Percentiles rank a stretch among this genome's conserved stretches.
phyloP scores from a whole-genome alignment of 2,113 vertebrate species.

The Zapornia atra region DNA sequence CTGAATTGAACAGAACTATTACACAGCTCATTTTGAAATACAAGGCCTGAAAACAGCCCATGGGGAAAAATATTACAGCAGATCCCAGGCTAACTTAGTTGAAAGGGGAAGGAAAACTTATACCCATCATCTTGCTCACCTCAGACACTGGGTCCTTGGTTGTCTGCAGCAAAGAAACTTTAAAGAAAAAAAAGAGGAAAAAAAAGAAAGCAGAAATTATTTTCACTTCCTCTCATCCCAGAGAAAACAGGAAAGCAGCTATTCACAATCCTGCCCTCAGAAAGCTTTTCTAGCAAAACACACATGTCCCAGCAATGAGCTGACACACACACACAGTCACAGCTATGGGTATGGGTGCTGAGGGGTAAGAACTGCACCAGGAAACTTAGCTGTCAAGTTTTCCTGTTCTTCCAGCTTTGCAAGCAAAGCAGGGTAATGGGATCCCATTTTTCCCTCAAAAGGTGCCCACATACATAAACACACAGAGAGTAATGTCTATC shows the following conservation, averaged over 20 bases:
- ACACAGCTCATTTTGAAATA: background rate
- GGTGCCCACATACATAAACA: accelerated
- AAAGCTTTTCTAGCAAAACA: background rate
- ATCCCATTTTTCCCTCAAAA: background rate
- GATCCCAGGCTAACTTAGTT: background rate
- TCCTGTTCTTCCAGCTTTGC: background rate
- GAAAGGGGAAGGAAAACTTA: background rate
- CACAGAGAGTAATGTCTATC: background rate
- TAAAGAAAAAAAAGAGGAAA: background rate
- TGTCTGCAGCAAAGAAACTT: slow-evolving; percentile 5
- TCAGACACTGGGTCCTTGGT: background rate
- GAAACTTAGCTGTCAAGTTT: background rate
- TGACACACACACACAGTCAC: background rate
- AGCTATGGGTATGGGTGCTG: background rate
- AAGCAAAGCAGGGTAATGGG: background rate
- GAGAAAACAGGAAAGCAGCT: slow-evolving; percentile 18
- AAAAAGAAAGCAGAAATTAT: background rate
- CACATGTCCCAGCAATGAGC: background rate
- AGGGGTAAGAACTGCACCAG: background rate
- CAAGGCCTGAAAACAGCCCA: background rate
- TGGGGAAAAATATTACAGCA: background rate
- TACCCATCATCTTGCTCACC: background rate
- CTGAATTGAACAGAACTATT: background rate
- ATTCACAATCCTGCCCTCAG: background rate
- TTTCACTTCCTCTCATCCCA: slow-evolving; percentile 11